Evolutionary conservation across 2,888 invertebrate genomes (phyloP).

Genomic region (Andrena hattorfiana): DNA sequence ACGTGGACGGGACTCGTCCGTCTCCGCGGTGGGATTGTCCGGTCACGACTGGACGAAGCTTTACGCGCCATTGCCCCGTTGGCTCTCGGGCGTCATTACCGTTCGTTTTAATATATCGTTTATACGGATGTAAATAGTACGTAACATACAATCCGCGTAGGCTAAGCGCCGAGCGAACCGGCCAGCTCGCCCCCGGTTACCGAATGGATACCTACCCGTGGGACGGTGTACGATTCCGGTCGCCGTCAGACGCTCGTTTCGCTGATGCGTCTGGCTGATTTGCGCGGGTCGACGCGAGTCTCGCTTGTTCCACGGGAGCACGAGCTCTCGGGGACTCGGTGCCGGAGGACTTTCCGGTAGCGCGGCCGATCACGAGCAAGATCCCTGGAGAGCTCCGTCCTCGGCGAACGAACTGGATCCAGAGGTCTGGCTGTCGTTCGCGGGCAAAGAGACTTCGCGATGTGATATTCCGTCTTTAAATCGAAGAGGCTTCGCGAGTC

Average conservation of each 20-base stretch:
- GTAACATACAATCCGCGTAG: constrained; percentile 47
- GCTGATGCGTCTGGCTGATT: background rate
- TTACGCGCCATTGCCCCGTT: constrained; percentile 11
- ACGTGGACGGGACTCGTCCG: background rate
- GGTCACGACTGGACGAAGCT: background rate
- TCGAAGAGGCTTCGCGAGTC: background rate
- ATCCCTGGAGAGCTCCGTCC: constrained; percentile 18
- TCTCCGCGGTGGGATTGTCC: background rate
- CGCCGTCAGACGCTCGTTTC: constrained; percentile 22
- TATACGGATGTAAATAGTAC: constrained; percentile 59
- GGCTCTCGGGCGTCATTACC: constrained; percentile 45
- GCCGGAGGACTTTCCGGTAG: background rate
- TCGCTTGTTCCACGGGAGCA: too few relatives aligned
- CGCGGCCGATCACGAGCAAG: background rate
- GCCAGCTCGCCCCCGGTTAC: constrained; percentile 10
- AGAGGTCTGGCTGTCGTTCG: background rate
- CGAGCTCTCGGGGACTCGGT: background rate
- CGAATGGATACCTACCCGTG: constrained; percentile 18
- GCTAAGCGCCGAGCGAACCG: constrained; percentile 18
- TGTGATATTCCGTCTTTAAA: constrained; percentile 27
- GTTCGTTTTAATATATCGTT: constrained; percentile 58
- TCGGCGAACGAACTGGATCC: constrained; percentile 14
- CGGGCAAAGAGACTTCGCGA: constrained; percentile 8
- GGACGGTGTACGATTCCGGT: constrained; percentile 23
- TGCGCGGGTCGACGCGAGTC: too few relatives aligned